Evolutionary conservation across 2,797 vertebrate genomes (phyloP).

Genomic region (Numenius phaeopus): DNA sequence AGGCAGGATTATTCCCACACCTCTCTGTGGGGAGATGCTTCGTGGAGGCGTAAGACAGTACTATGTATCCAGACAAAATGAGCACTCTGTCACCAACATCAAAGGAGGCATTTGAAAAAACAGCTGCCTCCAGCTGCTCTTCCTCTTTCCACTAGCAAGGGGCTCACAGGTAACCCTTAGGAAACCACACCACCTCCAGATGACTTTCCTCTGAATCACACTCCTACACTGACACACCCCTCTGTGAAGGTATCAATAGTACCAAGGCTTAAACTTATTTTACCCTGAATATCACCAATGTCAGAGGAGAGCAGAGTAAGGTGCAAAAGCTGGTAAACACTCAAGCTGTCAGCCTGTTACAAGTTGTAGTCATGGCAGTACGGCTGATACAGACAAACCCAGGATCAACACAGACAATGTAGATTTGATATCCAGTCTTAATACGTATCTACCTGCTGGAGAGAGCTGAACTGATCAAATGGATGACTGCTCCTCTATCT

Average conservation of each 20-base stretch:
- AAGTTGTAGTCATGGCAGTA: neutral
- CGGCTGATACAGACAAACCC: neutral
- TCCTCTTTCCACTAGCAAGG: neutral
- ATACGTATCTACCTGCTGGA: neutral
- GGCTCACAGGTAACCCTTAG: neutral
- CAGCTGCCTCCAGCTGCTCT: neutral
- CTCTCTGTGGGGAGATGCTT: neutral
- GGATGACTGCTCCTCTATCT: neutral
- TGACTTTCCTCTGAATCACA: neutral
- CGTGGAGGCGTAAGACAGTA: neutral
- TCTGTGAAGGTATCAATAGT: neutral
- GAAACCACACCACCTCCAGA: neutral
- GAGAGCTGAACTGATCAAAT: neutral
- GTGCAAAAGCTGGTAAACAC: neutral
- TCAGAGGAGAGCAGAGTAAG: neutral
- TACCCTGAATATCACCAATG: neutral
- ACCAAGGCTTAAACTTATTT: neutral
- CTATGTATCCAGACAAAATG: neutral
- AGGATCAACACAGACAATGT: neutral
- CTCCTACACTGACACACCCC: neutral
- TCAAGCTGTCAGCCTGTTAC: neutral
- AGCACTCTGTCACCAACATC: neutral
- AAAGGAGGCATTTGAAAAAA: neutral
- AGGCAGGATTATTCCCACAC: neutral
- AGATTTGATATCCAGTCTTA: neutral